A percentile compares a stretch with the other conserved stretches of the same genome.
These are phyloP conservation scores for Tetropium fuscum DNA, from an alignment of 2,888 invertebrate genomes.

Conservation along the genomic window DNA sequence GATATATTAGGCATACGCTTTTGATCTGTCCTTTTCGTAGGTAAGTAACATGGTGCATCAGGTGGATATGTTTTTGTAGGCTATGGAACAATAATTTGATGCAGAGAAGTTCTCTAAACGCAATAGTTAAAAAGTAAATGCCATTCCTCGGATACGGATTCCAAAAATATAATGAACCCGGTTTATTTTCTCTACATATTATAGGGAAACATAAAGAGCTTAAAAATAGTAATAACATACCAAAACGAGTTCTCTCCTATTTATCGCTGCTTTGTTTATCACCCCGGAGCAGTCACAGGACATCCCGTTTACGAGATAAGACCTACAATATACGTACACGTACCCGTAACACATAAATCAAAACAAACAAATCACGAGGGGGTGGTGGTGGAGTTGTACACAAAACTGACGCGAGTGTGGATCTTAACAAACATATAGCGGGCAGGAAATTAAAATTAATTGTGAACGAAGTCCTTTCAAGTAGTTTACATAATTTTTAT, in stretches of 20 bases:
- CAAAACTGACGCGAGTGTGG: conserved; percentile 14
- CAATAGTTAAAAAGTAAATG: too few species aligned
- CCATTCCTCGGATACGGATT: too few species aligned
- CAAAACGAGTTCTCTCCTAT: conserved; percentile 14
- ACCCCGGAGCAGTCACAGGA: conserved; percentile 50
- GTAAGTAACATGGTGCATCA: too few species aligned
- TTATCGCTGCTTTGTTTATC: conserved; percentile 45
- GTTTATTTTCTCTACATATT: too few species aligned
- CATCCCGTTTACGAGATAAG: conserved; percentile 49
- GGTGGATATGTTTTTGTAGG: too few species aligned
- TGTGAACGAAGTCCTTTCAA: conserved; percentile 21
- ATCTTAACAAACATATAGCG: conserved; percentile 14
- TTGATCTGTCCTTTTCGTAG: too few species aligned
- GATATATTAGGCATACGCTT: too few species aligned
- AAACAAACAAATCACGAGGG: conserved; percentile 34
- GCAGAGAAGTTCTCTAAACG: too few species aligned
- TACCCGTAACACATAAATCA: conserved; percentile 24
- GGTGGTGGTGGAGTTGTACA: conserved; percentile 12
- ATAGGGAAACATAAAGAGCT: background rate
- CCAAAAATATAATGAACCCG: too few species aligned
- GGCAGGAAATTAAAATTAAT: conserved; percentile 36
- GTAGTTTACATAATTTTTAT: conserved; percentile 17
- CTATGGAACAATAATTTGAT: too few species aligned
- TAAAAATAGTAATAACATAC: conserved; percentile 16
- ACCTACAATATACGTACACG: conserved; percentile 16